These are phyloP conservation scores for Anas capensis DNA, from an alignment of 2,797 vertebrate genomes.

Conservation along the genomic window DNA sequence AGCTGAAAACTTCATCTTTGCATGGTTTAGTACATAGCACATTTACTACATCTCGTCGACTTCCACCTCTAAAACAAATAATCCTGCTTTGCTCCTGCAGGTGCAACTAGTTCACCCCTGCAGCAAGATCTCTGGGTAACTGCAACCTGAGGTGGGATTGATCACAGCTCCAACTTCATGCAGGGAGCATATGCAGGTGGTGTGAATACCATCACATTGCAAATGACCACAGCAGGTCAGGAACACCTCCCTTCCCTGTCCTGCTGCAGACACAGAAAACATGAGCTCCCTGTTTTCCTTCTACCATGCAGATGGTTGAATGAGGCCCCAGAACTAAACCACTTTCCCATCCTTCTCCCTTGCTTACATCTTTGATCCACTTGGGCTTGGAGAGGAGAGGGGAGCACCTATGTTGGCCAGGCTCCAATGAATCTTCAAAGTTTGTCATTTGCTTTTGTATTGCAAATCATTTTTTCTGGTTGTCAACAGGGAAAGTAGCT, in stretches of 20 bases:
- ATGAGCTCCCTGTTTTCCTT: neutral
- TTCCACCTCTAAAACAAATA: neutral
- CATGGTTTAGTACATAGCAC: neutral
- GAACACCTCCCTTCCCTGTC: neutral
- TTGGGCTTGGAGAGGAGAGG: neutral
- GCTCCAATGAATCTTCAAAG: neutral
- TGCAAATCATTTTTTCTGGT: neutral
- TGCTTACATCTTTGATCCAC: neutral
- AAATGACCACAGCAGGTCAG: neutral
- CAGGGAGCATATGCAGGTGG: neutral
- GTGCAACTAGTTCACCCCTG: neutral
- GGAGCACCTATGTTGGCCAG: neutral
- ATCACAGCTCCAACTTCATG: accelerated
- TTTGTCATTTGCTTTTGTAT: neutral
- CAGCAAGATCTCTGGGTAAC: neutral
- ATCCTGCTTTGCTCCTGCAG: neutral
- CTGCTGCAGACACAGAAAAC: neutral
- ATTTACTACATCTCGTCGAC: neutral
- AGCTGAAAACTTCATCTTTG: neutral
- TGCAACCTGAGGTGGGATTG: neutral
- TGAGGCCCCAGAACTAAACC: neutral
- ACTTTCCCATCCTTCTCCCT: neutral
- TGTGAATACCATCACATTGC: neutral
- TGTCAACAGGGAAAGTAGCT: neutral
- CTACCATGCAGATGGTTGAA: accelerated